These are phyloP conservation scores for Oncopodura yosiiana DNA, from an alignment of 1,140 invertebrate genomes.

Conservation along the genomic window DNA sequence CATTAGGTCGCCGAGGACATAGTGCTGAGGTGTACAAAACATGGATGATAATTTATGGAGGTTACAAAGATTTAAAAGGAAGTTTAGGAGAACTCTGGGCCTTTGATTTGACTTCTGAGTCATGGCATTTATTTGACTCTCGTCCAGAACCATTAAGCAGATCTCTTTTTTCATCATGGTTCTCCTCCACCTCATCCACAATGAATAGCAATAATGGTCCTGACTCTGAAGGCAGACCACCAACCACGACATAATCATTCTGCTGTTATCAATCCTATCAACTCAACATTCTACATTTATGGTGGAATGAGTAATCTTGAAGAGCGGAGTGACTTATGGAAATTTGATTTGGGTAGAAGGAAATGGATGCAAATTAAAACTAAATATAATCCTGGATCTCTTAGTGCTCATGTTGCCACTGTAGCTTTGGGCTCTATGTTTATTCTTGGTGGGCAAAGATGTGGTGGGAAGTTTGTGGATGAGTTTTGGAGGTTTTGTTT, in stretches of 20 bases:
- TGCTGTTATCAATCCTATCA: slow-evolving; percentile 65
- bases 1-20: slow-evolving; percentile 69
- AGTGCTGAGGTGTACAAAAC: slow-evolving; percentile 66
- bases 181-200: slow-evolving; percentile 3
- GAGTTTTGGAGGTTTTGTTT: slow-evolving; percentile 67
- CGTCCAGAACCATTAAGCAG: not conserved
- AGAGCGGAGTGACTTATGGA: slow-evolving; percentile 72
- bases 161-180: slow-evolving; percentile 16
- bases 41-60: slow-evolving; percentile 76
- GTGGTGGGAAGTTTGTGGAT: slow-evolving; percentile 57
- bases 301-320: slow-evolving; percentile 80
- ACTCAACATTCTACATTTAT: slow-evolving; percentile 73
- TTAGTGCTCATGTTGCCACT: slow-evolving; percentile 71
- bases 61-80: slow-evolving; percentile 75
- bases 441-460: slow-evolving; percentile 66
- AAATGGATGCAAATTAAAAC: slow-evolving; percentile 59
- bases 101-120: slow-evolving; percentile 76
- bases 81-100: slow-evolving; percentile 74
- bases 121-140: slow-evolving; percentile 55
- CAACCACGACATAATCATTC: slow-evolving; percentile 74
- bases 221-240: slow-evolving; percentile 39
- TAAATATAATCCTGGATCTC: slow-evolving; percentile 59
- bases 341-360: slow-evolving; percentile 58
- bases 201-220: slow-evolving; percentile 29
- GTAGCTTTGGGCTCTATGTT: slow-evolving; percentile 68